Evolutionary conservation across 2,888 invertebrate species (phyloP), one percentile per base, ranked within the genome.

Genomic region (Eristalis tenax): DNA sequence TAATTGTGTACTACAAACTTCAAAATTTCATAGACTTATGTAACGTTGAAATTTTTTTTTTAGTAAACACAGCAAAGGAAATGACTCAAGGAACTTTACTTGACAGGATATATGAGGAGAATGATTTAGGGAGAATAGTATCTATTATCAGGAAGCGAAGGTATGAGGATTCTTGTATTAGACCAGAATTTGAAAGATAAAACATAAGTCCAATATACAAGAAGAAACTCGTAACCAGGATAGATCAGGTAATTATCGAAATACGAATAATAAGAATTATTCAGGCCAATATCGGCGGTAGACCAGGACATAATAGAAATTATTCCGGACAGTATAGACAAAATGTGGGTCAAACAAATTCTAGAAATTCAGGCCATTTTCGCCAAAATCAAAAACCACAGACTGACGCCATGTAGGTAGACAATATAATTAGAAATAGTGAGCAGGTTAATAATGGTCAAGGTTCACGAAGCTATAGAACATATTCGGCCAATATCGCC

Each of bases 131-230:
- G 10, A 28, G 26, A 63, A 63, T 63, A 28, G 5, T 43, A 15
- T 43, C 43, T 15, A 43, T 43, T 28, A 28, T 63, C 15, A 28
- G 28, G 15, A 63, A 28, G 32, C 5, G 64, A 35, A 64, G 18
- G 8, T 64, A 22, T 18, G 64, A 64, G n/a, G 38, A 64, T 22
- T 64, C 38, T 18, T 64, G 64, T 18, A 64, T 64, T 35, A 64
- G 64, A 35, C 64, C 32, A 18, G 64, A 64, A n/a, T n/a, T n/a
- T n/a, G n/a, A n/a, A n/a, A n/a, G n/a, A n/a, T n/a, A n/a, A n/a
- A 64, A 28, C 28, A 5, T 28, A 28, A 28, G 5, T 28, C 28
- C 4, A 28, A 28, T 28, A 28, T 4, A 5, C 28, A 28, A 5
- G 28, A 28, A 28, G 28, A 5, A 28, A 28, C 28, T 28, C 28